Base-by-base conservation (phyloP, 2,113 vertebrate species). In the Urocynchramus pylzowi region DNA sequence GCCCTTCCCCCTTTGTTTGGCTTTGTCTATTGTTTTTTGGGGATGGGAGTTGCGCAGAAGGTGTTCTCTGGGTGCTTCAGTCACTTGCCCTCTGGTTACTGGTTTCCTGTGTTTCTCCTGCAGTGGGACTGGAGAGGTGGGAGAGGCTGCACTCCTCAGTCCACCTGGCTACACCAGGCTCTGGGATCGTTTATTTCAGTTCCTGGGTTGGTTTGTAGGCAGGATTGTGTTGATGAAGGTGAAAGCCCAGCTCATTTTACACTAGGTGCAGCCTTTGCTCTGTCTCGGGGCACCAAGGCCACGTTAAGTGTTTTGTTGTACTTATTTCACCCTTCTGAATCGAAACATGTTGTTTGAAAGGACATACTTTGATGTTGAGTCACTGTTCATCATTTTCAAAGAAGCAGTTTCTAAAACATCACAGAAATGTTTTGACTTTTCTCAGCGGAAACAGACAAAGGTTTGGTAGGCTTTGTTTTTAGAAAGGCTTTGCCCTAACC, bases 381-480 rank as follows among this genome's bases (percentile, higher is more conserved):
- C 85, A 67, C 39, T 57, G 14, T 33, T 65, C 28, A 22, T 74
- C 63, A 19, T 67, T 84, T 68, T 64, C 42, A 54, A 59, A 53
- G n/a, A 41, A 81, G 35, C 28, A 17, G 7, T 74, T 84, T 80
- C 64, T 70, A 18, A 89, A 86, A 65, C 76, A 81, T 65, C 8
- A 42, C 27, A 10, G 54, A 59, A 63, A 27, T 70, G 6, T 68
- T 74, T 71, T 42, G 23, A 28, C 30, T 85, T 57, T 84, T 59
- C n/a, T 65, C 23, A 28, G 65, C 44, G 47, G 78, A 67, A 94
- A 53, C 18, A 26, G 69, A 63, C 45, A 85, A 68, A 90, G 47
- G 64, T 44, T 88, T 94, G 35, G 71, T 88, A 50, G 30, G 21
- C 41, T 76, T 64, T 90, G 57, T 79, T 89, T 53, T 47, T 33